These are phyloP conservation scores for Elanus axillaris DNA, from an alignment of 2,113 vertebrate species.

Conservation along the genomic window DNA sequence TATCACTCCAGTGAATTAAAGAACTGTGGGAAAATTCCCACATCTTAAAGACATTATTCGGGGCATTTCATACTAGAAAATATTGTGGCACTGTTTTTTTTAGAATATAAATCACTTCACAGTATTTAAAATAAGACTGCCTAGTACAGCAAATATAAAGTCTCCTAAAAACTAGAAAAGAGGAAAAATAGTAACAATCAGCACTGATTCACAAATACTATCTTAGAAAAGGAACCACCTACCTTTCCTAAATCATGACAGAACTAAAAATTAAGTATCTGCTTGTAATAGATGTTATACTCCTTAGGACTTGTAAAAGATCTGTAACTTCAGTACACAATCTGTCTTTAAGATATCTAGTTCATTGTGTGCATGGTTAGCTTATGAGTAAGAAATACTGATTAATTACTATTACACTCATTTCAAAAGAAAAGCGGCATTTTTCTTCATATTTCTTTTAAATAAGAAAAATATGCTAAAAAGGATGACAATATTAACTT, in stretches of 20 bases:
- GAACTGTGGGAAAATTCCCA: neutral
- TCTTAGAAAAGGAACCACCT: neutral
- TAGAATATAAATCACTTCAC: neutral
- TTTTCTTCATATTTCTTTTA: neutral
- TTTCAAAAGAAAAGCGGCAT: neutral
- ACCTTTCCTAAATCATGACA: neutral
- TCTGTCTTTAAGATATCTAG: neutral
- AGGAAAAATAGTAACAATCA: neutral
- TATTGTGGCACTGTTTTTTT: neutral
- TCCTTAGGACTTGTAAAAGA: neutral
- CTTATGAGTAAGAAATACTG: neutral
- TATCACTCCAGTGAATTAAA: neutral
- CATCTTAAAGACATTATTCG: neutral
- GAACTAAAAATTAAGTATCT: neutral
- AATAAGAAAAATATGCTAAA: neutral
- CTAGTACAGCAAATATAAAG: neutral
- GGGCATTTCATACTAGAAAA: neutral
- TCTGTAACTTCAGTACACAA: neutral
- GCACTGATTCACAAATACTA: neutral
- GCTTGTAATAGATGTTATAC: neutral
- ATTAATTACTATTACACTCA: neutral
- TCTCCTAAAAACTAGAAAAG: neutral
- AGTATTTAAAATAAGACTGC: neutral
- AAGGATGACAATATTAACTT: neutral
- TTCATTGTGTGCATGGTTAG: neutral